Evolutionary conservation across 2,888 invertebrate genomes (phyloP).

Genomic region (Aleiodes testaceus): DNA sequence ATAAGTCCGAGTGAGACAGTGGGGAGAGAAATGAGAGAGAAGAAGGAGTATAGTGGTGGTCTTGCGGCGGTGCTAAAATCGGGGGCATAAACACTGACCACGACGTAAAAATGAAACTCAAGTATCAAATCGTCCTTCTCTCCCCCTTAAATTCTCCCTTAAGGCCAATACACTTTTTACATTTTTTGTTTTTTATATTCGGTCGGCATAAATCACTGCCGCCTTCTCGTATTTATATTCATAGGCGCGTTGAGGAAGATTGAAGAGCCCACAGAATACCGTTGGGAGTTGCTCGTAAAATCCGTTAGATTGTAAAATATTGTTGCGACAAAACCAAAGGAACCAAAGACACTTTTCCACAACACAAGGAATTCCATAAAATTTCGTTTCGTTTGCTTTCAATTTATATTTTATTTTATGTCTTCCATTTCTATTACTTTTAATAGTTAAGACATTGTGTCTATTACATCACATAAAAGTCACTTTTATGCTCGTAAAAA

Average conservation of each 20-base stretch:
- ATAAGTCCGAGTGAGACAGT: conserved; percentile 23
- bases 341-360: conserved; percentile 2
- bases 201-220: conserved; percentile 67
- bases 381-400: conserved; percentile 13
- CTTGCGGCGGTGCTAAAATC: conserved; percentile 66
- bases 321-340: conserved; percentile 56
- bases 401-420: conserved; percentile 20
- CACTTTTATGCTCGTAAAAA: too few species aligned
- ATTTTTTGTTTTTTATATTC: conserved; percentile 36
- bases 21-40: conserved; percentile 8
- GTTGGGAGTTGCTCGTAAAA: conserved; percentile 66
- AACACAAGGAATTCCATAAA: conserved; percentile 24
- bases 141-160: conserved; percentile 33
- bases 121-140: conserved; percentile 46
- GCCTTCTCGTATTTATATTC: conserved; percentile 68
- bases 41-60: conserved; percentile 52
- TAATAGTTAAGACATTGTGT: conserved; percentile 7
- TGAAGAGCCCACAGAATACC: conserved; percentile 62
- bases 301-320: conserved; percentile 69
- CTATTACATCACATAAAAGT: conserved; percentile 3
- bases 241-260: conserved; percentile 68
- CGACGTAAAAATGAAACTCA: conserved; percentile 62
- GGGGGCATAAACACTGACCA: conserved; percentile 68
- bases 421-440: conserved; percentile 3
- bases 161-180: conserved; percentile 25